Percentiles rank a stretch among this genome's conserved stretches.
Conservation (phyloP, 2,113 vertebrate genomes). For the Amia ocellicauda region DNA sequence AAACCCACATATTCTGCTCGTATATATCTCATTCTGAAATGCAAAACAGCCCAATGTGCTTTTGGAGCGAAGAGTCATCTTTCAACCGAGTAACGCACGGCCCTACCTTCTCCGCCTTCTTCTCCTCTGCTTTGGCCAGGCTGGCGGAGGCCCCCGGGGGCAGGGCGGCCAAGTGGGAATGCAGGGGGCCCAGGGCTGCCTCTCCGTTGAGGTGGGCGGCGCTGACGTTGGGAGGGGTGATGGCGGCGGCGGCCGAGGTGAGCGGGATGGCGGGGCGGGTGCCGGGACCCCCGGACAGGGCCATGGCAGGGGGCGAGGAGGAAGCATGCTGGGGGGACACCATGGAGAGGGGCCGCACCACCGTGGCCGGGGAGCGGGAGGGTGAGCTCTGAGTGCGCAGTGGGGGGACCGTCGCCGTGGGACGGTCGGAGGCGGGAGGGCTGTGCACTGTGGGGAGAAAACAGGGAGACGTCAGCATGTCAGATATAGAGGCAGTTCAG, state of each 20-base stretch:
- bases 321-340: slow-evolving; percentile 74
- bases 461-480: slow-evolving; percentile 2
- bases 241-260: slow-evolving; percentile 70
- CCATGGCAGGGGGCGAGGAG: slow-evolving; percentile 48
- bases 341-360: slow-evolving; percentile 72
- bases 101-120: slow-evolving; percentile 89
- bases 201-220: slow-evolving; percentile 79
- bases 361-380: slow-evolving; percentile 72
- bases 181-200: slow-evolving; percentile 36
- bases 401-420: slow-evolving; percentile 75
- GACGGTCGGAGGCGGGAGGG: slow-evolving; percentile 74
- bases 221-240: slow-evolving; percentile 86
- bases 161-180: slow-evolving; percentile 53
- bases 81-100: too few species aligned
- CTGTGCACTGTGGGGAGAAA: slow-evolving; percentile 61
- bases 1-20: too few species aligned
- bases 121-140: slow-evolving; percentile 68
- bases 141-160: slow-evolving; percentile 49
- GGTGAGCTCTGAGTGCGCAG: slow-evolving; percentile 83
- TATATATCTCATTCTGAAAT: too few species aligned
- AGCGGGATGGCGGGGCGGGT: slow-evolving; percentile 74
- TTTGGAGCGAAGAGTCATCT: too few species aligned
- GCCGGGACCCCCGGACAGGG: slow-evolving; percentile 53
- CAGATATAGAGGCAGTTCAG: too few species aligned
- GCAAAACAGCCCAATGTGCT: too few species aligned